Percentiles rank a stretch among this genome's conserved stretches.
Conservation (phyloP, 1,140 invertebrate species). For the Mizuhopecten yessoensis region DNA sequence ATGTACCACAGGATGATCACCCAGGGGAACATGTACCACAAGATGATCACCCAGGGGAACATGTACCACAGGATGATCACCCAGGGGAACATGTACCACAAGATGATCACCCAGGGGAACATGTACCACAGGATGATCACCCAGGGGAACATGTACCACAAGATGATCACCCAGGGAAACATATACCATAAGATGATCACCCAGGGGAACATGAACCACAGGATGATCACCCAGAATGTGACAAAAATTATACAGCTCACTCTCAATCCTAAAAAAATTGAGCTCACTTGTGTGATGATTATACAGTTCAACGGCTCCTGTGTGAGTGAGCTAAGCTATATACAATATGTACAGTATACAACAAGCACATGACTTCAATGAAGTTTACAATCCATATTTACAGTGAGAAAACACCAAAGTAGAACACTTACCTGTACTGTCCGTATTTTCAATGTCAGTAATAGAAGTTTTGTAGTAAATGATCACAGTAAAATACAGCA, state of each 20-base stretch:
- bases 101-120: not conserved
- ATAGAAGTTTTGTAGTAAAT: not conserved
- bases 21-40: not conserved
- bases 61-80: not conserved
- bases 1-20: not conserved
- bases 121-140: not conserved
- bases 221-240: not conserved
- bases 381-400: too few relatives aligned
- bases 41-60: not conserved
- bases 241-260: not conserved
- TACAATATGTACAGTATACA: constrained; percentile 29
- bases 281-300: not conserved
- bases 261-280: not conserved
- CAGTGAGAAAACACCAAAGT: too few relatives aligned
- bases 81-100: not conserved
- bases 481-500: too few relatives aligned
- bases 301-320: not conserved
- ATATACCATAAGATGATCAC: not conserved
- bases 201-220: not conserved
- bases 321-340: not conserved
- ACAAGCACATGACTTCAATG: too few relatives aligned
- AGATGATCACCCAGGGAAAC: not conserved
- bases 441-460: not conserved
- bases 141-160: not conserved
- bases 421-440: too few relatives aligned